Conservation (phyloP, 1,140 invertebrate genomes). For the Brachionus rotundiformis region DNA sequence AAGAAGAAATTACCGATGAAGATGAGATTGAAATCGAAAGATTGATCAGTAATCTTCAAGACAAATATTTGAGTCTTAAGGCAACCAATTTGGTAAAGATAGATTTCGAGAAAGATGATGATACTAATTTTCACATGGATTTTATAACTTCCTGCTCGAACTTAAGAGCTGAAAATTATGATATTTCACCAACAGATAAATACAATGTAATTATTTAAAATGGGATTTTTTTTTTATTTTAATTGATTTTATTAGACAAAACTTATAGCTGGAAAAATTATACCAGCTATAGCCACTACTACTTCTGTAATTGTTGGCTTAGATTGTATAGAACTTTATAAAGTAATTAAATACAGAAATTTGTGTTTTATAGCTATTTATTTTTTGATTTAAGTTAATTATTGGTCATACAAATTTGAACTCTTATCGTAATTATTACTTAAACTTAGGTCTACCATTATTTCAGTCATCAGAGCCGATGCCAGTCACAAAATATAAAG, state of each 20-base stretch:
- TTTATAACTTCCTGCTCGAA: slow-evolving; percentile 97
- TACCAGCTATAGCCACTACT: slow-evolving; percentile 97
- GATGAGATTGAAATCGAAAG: not conserved
- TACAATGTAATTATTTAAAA: slow-evolving; percentile 65
- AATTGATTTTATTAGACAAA: slow-evolving; percentile 72
- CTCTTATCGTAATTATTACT: slow-evolving; percentile 91
- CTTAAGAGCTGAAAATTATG: slow-evolving; percentile 91
- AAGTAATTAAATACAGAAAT: slow-evolving; percentile 65
- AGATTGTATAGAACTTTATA: slow-evolving; percentile 89
- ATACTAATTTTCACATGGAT: slow-evolving; percentile 96
- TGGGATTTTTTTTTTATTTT: not conserved
- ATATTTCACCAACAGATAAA: slow-evolving; percentile 86
- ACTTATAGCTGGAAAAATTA: slow-evolving; percentile 96
- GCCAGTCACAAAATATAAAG: slow-evolving; percentile 73
- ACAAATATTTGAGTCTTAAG: slow-evolving; percentile 51
- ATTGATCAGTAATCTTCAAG: not conserved
- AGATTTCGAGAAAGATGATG: slow-evolving; percentile 98
- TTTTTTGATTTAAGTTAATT: not conserved
- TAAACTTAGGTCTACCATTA: slow-evolving; percentile 92
- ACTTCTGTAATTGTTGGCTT: slow-evolving; percentile 93
- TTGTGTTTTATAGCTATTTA: not conserved
- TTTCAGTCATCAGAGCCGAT: slow-evolving; percentile 96
- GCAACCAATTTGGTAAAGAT: slow-evolving; percentile 76
- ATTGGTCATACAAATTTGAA: slow-evolving; percentile 68
- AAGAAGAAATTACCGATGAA: not conserved